Conservation (phyloP, 23 tunicate species). For the Ciona savignyi region DNA sequence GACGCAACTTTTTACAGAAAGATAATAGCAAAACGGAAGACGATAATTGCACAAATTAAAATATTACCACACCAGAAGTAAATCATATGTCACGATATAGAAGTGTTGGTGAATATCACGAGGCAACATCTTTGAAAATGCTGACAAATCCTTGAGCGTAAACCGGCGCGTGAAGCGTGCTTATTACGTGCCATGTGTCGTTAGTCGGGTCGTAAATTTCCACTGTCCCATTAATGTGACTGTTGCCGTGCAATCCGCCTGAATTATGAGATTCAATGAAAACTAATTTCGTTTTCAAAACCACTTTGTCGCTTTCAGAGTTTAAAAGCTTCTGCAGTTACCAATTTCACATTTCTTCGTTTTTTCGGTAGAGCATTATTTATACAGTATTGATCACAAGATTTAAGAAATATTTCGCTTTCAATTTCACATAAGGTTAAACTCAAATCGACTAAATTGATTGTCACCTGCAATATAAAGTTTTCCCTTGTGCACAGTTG, state of each 20-base stretch:
- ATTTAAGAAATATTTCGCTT: too few relatives aligned
- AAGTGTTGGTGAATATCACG: neutral
- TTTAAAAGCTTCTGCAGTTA: neutral
- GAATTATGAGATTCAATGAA: too few relatives aligned
- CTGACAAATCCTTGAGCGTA: constrained; percentile 96
- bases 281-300: too few relatives aligned
- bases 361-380: too few relatives aligned
- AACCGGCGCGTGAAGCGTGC: constrained; percentile 78
- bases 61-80: too few relatives aligned
- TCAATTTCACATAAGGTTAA: too few relatives aligned
- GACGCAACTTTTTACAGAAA: too few relatives aligned
- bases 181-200: constrained; percentile 71
- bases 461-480: constrained; percentile 87
- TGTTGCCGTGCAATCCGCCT: constrained; percentile 97
- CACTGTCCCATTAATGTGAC: constrained; percentile 89
- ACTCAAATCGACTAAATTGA: too few relatives aligned
- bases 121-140: constrained; percentile 49
- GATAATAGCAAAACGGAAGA: neutral
- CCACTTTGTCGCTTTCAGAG: neutral
- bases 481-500: constrained; percentile 77
- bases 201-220: constrained; percentile 76
- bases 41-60: neutral
- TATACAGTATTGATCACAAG: too few relatives aligned
- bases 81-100: constrained; percentile 8
- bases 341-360: too few relatives aligned